A percentile compares a stretch with the other conserved stretches of the same genome.
phyloP scores from a whole-genome alignment of 2,888 invertebrate genomes.

The Netelia melanura region DNA sequence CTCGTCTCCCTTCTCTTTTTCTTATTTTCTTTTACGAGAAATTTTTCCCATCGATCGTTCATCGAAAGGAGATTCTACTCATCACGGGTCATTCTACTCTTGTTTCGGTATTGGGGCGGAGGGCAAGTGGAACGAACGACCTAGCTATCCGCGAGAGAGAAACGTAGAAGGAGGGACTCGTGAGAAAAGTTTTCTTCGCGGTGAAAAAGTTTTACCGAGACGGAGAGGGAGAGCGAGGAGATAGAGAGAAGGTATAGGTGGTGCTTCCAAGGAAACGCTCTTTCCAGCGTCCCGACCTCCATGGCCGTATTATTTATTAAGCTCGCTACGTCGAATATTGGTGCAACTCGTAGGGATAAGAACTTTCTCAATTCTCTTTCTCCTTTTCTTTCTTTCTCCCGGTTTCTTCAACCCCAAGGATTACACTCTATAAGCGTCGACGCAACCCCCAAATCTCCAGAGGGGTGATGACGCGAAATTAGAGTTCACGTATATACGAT shows the following conservation, averaged over 20 bases:
- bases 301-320: conserved; percentile 56
- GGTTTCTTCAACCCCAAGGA: conserved; percentile 20
- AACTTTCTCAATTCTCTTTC: conserved; percentile 47
- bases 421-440: conserved; percentile 10
- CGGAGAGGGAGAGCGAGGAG: not conserved
- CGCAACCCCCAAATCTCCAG: not conserved
- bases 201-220: conserved; percentile 41
- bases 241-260: not conserved
- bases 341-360: conserved; percentile 26
- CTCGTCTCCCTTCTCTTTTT: not conserved
- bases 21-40: not conserved
- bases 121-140: not conserved
- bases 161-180: not conserved
- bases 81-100: too few relatives aligned
- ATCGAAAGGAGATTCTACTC: conserved; percentile 24
- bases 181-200: conserved; percentile 49
- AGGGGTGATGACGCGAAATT: not conserved
- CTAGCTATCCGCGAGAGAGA: conserved; percentile 30
- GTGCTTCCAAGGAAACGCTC: conserved; percentile 51
- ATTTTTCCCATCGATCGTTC: conserved; percentile 44
- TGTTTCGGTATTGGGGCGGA: too few relatives aligned
- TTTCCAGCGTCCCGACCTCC: conserved; percentile 44
- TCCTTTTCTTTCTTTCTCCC: not conserved
- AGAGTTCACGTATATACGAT: not conserved
- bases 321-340: conserved; percentile 50